Evolutionary conservation across 2,797 vertebrate genomes (phyloP), one percentile per base, ranked within the genome.

Genomic region (Petrocephalus schoutedeni): DNA sequence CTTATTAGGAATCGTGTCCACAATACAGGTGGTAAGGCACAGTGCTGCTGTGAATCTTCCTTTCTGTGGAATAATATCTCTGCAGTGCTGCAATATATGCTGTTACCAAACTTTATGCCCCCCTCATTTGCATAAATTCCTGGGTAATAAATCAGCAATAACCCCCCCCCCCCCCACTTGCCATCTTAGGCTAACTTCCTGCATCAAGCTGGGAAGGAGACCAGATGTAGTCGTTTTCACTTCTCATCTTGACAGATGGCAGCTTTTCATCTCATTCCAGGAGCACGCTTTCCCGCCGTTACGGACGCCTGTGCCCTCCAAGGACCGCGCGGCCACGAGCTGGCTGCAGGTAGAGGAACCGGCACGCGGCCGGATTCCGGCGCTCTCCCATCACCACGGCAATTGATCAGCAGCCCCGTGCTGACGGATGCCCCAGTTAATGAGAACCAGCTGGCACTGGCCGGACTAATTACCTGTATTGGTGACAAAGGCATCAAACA

Each of bases 171-270:
- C n/a, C 64, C 45, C 84, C 54, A 36, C 77, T 57, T 23, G 41
- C 91, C 91, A 92, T 91, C 92, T 93, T 87, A 86, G 57, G 89
- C 89, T 90, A 91, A 85, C 80, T 92, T 91, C 88, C 89, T 89
- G 89, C 87, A 84, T 88, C 92, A 90, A 93, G 86, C 87, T 88
- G 74, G 80, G 45, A 88, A 87, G 85, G 85, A 85, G 88, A 89
- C 56, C 83, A 90, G 87, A 88, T 89, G 88, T 59, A 71, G 32
- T n/a, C 89, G 32, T 14, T 58, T 87, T 87, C 16, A 56, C 9
- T 86, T n/a, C 58, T 85, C 53, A 86, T 88, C 53, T 80, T 87
- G 83, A 58, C 67, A 89, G 59, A 86, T 88, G 77, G 67, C 51
- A 86, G 86, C 57, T 89, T 86, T 80, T 85, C 36, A 88, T 91